These are phyloP conservation scores for Strigamia transsilvanica DNA, from an alignment of 2,888 invertebrate genomes.

Conservation along the genomic window DNA sequence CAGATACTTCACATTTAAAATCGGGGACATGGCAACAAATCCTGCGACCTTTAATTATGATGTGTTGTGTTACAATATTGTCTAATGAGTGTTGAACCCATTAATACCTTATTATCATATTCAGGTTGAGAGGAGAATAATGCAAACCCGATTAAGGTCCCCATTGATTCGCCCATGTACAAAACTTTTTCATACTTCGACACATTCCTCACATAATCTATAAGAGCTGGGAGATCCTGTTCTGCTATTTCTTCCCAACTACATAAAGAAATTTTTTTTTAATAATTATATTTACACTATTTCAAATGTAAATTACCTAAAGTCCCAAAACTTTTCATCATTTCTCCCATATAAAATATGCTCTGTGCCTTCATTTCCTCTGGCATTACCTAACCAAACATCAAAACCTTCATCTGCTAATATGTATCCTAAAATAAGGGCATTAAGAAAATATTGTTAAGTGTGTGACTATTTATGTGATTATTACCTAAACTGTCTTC, in stretches of 20 bases:
- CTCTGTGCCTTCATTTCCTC: background rate
- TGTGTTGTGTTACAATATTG: background rate
- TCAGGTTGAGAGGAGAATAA: background rate
- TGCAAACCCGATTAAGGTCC: background rate
- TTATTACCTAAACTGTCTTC: background rate
- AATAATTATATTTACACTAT: background rate
- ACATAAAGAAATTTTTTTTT: background rate
- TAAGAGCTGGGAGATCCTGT: background rate
- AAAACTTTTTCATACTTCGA: background rate
- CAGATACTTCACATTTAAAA: background rate
- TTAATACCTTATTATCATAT: background rate
- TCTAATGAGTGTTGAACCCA: background rate
- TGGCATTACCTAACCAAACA: background rate
- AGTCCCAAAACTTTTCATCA: background rate
- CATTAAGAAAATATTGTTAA: background rate
- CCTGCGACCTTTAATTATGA: background rate
- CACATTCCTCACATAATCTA: background rate
- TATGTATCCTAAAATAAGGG: background rate
- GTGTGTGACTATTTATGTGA: background rate
- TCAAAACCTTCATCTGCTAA: slow-evolving; percentile 13
- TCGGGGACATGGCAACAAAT: background rate
- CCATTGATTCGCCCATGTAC: background rate
- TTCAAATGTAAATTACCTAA: background rate
- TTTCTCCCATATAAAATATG: background rate
- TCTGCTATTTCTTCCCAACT: background rate